phyloP scores from a whole-genome alignment of 2,113 vertebrate genomes.

The Pomatorhinus ruficollis region DNA sequence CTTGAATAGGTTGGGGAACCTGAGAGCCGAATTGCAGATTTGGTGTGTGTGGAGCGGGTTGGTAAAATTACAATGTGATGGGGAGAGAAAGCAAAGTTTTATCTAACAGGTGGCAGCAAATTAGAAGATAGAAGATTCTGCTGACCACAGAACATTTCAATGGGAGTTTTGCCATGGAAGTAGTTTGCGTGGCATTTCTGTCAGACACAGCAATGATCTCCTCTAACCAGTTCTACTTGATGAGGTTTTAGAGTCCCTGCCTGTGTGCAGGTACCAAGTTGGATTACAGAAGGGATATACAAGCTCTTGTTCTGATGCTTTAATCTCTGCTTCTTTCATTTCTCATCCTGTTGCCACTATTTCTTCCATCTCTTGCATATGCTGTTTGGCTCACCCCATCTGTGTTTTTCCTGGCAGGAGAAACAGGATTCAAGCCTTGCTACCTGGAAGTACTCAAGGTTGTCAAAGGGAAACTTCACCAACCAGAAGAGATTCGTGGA shows the following conservation, averaged over 20 bases:
- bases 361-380: not conserved
- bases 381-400: not conserved
- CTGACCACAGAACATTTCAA: not conserved
- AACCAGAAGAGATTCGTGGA: slow-evolving; percentile 80
- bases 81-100: not conserved
- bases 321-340: not conserved
- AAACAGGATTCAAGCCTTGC: slow-evolving; percentile 85
- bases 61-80: not conserved
- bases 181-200: not conserved
- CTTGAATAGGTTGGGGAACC: not conserved
- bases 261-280: not conserved
- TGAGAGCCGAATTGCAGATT: not conserved
- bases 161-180: not conserved
- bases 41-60: not conserved
- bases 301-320: not conserved
- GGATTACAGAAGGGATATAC: not conserved
- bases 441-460: slow-evolving; percentile 87
- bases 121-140: not conserved
- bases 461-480: slow-evolving; percentile 87
- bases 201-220: not conserved
- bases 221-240: not conserved
- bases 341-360: not conserved
- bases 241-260: not conserved
- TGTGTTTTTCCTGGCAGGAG: slow-evolving; percentile 73
- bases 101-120: not conserved